Base-by-base conservation (phyloP, 2,888 invertebrate species). In the Azorinus chamasolen region DNA sequence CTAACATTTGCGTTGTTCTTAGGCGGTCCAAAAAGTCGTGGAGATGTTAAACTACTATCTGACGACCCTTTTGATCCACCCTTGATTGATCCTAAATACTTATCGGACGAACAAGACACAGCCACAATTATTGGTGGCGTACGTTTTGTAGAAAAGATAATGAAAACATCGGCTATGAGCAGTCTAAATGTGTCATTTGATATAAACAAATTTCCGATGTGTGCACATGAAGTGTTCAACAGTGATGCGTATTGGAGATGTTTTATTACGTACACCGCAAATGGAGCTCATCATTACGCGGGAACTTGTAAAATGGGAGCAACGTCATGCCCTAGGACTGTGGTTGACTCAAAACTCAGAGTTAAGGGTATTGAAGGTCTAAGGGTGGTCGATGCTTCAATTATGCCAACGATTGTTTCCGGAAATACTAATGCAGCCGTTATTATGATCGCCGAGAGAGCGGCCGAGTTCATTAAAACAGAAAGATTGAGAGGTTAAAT, bases 11-110 rank as follows among this genome's bases (percentile, higher is more conserved):
- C 51, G 10, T 12, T 58, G 0, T 53, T 62, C 16, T 12, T 77
- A 6, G 37, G 82, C 8, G 79, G 85, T 10, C 96, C 96, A 95
- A 70, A 97, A 97, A 91, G 96, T 72, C 94, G 95, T 6, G 98
- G 98, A 0, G 95, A 95, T 84, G 95, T 98, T 1, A 96, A 95
- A 82, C 93, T 98, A 24, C 94, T 95, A 58, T 96, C 96, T 80
- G 92, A 94, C 0, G 97, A 97, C 93, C 96, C 97, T 0, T 94
- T 95, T 25, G 95, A 96, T 72, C 95, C 95, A 92, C 97, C 97
- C 0, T 90, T 96, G 39, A 97, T 99, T 92, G 95, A 98, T 93
- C 97, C 98, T 0, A 97, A 97, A 88, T 99, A 99, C 92, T 96
- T 98, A 74, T 93, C 94, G 37, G 91, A 95, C 10, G 43, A 58